A percentile compares a stretch with the other conserved stretches of the same genome.
phyloP scores from a whole-genome alignment of 2,113 vertebrate species.

The Plecturocebus donacophilus region DNA sequence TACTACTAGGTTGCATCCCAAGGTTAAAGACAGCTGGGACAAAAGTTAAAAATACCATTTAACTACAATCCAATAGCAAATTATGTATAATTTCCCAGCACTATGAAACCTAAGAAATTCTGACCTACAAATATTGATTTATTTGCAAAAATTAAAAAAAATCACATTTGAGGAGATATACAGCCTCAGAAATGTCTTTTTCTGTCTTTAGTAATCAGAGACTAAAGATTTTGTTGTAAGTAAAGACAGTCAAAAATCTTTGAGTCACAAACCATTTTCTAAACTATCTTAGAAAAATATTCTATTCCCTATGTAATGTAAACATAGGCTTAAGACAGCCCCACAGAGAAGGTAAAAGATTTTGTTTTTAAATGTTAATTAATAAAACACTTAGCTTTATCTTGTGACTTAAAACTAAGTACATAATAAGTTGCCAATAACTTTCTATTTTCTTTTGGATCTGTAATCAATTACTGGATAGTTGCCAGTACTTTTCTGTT shows the following conservation, averaged over 20 bases:
- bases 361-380: background rate
- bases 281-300: conserved; percentile 2
- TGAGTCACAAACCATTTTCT: conserved; percentile 27
- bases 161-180: background rate
- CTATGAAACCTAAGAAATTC: conserved; percentile 37
- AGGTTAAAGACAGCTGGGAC: background rate
- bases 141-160: background rate
- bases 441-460: background rate
- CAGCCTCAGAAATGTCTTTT: background rate
- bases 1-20: background rate
- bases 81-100: background rate
- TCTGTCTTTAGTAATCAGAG: background rate
- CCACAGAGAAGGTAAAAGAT: background rate
- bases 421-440: background rate
- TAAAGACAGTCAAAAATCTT: background rate
- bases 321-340: background rate
- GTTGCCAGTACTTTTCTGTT: background rate
- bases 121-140: background rate
- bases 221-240: conserved; percentile 16
- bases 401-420: background rate
- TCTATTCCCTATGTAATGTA: background rate
- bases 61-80: background rate
- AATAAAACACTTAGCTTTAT: conserved; percentile 1
- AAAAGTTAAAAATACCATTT: background rate
- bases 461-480: background rate